These are phyloP conservation scores for Anadara kagoshimensis DNA, from an alignment of 1,140 invertebrate genomes.

Conservation along the genomic window DNA sequence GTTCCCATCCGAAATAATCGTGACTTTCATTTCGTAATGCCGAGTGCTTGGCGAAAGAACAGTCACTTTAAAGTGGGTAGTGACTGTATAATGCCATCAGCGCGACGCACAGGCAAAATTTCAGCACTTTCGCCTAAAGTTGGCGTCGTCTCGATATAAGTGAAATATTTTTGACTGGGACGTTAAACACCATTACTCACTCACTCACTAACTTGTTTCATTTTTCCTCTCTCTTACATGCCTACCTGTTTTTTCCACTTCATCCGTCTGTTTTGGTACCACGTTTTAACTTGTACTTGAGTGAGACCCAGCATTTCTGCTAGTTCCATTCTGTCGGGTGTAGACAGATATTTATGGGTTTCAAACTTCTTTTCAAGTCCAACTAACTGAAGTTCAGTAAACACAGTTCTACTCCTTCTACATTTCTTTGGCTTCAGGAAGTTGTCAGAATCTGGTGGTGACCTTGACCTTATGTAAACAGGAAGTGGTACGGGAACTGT, in stretches of 20 bases:
- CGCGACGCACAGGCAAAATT: too few relatives aligned
- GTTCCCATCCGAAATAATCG: too few relatives aligned
- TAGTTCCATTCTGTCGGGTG: slow-evolving; percentile 95
- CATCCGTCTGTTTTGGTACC: slow-evolving; percentile 74
- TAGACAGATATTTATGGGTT: slow-evolving; percentile 95
- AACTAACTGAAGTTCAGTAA: slow-evolving; percentile 70
- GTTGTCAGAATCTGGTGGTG: slow-evolving; percentile 51
- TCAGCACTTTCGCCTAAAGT: too few relatives aligned
- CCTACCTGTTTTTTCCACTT: slow-evolving; percentile 74
- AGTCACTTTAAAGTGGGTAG: too few relatives aligned
- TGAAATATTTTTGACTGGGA: too few relatives aligned
- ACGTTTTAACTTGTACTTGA: slow-evolving; percentile 90
- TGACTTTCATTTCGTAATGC: too few relatives aligned
- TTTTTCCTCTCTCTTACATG: not conserved
- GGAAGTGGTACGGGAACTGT: slow-evolving; percentile 68
- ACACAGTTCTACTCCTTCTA: slow-evolving; percentile 68
- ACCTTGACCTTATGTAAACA: slow-evolving; percentile 67
- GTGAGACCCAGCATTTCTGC: slow-evolving; percentile 93
- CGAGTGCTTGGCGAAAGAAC: too few relatives aligned
- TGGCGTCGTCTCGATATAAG: too few relatives aligned
- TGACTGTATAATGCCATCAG: too few relatives aligned
- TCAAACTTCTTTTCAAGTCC: slow-evolving; percentile 93
- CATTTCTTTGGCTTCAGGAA: slow-evolving; percentile 65
- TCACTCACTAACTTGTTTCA: not conserved
- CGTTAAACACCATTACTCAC: too few relatives aligned